Evolutionary conservation across 2,888 invertebrate species (phyloP).

Genomic region (Cheilosia grossa): DNA sequence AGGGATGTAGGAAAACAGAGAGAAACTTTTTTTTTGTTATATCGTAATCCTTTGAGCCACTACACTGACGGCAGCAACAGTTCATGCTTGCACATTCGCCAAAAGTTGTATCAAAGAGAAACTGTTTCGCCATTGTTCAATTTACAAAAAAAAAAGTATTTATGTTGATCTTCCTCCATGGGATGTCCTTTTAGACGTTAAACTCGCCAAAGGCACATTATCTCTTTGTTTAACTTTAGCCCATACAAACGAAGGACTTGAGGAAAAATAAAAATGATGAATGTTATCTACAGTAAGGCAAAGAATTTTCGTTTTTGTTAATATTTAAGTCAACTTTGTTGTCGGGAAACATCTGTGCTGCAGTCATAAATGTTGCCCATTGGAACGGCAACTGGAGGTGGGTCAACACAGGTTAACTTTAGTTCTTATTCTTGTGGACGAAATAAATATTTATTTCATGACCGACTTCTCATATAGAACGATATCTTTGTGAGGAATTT

Average conservation of each 20-base stretch:
- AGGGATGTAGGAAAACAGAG: constrained; percentile 16
- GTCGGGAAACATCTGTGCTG: constrained; percentile 15
- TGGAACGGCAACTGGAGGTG: constrained; percentile 11
- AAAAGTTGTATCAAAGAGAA: constrained; percentile 10
- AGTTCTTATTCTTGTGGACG: constrained; percentile 7
- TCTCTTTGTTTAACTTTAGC: constrained; percentile 28
- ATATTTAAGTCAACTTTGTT: constrained; percentile 47
- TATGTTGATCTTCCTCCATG: constrained; percentile 23
- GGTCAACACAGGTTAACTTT: constrained; percentile 21
- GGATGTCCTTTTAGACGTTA: constrained; percentile 54
- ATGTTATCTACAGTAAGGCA: constrained; percentile 10
- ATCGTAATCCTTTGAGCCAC: constrained; percentile 59
- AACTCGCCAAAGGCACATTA: constrained; percentile 31
- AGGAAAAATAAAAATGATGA: constrained; percentile 47
- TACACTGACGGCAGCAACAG: constrained; percentile 42
- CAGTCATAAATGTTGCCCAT: constrained; percentile 43
- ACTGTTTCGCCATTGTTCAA: constrained; percentile 31
- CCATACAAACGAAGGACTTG: constrained; percentile 6
- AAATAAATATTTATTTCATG: not conserved
- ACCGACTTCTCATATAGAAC: not conserved
- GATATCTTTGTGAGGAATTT: constrained; percentile 11
- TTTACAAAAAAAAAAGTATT: constrained; percentile 49
- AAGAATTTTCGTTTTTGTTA: not conserved
- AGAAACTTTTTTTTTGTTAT: constrained; percentile 21
- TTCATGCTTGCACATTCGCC: constrained; percentile 26